Percentiles rank a stretch among this genome's conserved stretches.
These are phyloP conservation scores for Hypothenemus hampei DNA, from an alignment of 1,140 invertebrate species.

Conservation along the genomic window DNA sequence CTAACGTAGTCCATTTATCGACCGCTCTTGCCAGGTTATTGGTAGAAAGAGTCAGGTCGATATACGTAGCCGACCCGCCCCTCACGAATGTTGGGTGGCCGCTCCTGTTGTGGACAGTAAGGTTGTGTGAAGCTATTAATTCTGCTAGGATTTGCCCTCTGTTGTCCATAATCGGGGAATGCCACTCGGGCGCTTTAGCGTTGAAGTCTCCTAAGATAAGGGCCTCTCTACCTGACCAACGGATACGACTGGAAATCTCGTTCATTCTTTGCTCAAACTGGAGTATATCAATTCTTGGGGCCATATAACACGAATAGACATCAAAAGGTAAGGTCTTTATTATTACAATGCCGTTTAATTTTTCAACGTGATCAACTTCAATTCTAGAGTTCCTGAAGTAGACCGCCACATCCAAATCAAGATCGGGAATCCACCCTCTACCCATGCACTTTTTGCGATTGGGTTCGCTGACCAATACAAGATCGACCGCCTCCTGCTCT, in stretches of 20 bases:
- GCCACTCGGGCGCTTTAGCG: neutral
- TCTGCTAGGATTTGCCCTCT: neutral
- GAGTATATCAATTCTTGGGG: neutral
- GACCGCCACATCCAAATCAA: neutral
- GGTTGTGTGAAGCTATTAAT: neutral
- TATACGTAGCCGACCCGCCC: neutral
- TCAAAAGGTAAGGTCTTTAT: neutral
- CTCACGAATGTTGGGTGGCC: neutral
- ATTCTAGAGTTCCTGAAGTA: neutral
- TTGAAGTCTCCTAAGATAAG: neutral
- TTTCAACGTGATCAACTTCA: neutral
- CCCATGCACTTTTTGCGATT: neutral
- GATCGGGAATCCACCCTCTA: neutral
- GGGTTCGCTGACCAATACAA: neutral
- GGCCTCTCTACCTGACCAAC: neutral
- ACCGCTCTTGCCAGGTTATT: neutral
- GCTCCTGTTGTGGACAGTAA: neutral
- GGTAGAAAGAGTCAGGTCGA: neutral
- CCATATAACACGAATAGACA: neutral
- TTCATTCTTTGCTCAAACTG: too few species aligned
- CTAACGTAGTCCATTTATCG: too few species aligned
- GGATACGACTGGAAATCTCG: neutral
- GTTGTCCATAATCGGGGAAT: neutral
- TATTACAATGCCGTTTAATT: neutral
- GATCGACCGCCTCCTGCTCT: neutral